Conservation (phyloP, 2,888 invertebrate species). For the Lysandra coridon region DNA sequence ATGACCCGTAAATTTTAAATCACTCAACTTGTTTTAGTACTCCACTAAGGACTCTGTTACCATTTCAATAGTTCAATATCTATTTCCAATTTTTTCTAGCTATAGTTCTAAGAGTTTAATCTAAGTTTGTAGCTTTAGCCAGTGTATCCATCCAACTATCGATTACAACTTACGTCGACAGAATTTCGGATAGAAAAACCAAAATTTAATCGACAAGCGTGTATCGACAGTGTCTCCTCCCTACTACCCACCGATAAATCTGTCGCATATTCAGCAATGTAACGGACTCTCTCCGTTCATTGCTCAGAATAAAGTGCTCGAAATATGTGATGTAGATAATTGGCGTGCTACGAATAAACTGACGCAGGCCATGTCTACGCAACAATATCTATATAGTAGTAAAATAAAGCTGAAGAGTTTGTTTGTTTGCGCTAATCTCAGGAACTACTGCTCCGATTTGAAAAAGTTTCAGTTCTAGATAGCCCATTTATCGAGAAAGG, state of each 20-base stretch:
- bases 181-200: background rate
- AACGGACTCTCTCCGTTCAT: slow-evolving; percentile 78
- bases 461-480: too few relatives aligned
- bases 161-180: background rate
- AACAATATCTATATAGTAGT: slow-evolving; percentile 35
- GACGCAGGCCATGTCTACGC: slow-evolving; percentile 51
- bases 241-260: slow-evolving; percentile 75
- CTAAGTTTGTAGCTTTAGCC: too few relatives aligned
- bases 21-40: too few relatives aligned
- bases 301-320: slow-evolving; percentile 75
- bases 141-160: background rate
- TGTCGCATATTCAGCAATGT: slow-evolving; percentile 80
- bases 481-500: too few relatives aligned
- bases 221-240: slow-evolving; percentile 44
- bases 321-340: slow-evolving; percentile 77
- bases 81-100: too few relatives aligned
- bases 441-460: too few relatives aligned
- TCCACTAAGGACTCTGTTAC: too few relatives aligned
- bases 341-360: slow-evolving; percentile 71
- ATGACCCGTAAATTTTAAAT: too few relatives aligned
- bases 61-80: too few relatives aligned
- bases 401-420: too few relatives aligned
- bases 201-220: slow-evolving; percentile 40
- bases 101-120: too few relatives aligned
- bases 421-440: too few relatives aligned